Evolutionary conservation across 1,140 invertebrate species (phyloP).

Genomic region (Aphaenogaster ashmeadi): DNA sequence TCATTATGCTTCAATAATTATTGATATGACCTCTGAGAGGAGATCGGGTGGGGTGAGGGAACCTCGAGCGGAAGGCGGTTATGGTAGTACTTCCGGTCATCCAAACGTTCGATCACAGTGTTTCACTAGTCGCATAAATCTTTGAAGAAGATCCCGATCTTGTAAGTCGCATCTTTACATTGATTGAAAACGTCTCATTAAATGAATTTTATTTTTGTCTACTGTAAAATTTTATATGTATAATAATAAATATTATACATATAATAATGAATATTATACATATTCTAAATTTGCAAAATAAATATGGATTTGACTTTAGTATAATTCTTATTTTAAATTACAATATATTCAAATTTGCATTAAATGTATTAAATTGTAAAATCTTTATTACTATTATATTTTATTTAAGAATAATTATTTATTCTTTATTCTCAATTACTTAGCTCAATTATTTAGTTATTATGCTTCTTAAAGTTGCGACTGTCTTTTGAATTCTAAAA

Average conservation of each 20-base stretch:
- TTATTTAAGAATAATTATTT: not conserved
- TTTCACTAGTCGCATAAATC: constrained; percentile 64
- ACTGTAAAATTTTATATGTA: not conserved
- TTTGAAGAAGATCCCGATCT: constrained; percentile 71
- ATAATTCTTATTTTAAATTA: not conserved
- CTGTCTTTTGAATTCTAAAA: not conserved
- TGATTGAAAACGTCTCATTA: not conserved
- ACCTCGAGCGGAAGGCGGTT: constrained; percentile 79
- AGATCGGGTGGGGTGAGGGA: constrained; percentile 63
- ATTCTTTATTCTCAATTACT: not conserved
- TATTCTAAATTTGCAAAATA: not conserved
- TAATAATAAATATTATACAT: not conserved
- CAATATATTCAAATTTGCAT: not conserved
- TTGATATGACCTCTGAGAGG: constrained; percentile 61
- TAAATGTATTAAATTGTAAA: not conserved
- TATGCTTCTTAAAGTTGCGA: not conserved
- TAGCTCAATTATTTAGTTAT: not conserved
- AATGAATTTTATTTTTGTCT: not conserved
- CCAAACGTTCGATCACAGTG: constrained; percentile 73
- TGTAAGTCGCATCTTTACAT: constrained; percentile 31
- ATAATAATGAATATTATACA: not conserved
- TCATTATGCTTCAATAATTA: constrained; percentile 74
- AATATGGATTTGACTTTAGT: not conserved
- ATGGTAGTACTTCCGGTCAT: constrained; percentile 81
- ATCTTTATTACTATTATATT: not conserved